phyloP scores from a whole-genome alignment of 2,797 vertebrate species.

The Aselliscus stoliczkanus region DNA sequence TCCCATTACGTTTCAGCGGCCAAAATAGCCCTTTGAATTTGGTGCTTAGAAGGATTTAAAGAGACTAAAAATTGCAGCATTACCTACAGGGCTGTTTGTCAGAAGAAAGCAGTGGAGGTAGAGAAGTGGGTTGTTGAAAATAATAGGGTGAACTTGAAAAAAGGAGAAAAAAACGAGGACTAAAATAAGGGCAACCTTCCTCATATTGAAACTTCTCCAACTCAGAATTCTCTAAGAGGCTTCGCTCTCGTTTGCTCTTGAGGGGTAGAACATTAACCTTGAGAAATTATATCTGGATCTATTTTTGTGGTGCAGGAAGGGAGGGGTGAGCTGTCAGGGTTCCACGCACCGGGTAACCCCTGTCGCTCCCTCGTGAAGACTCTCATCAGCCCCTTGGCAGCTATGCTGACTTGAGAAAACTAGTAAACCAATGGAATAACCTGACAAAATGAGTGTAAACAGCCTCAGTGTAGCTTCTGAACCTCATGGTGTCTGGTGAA shows the following conservation, averaged over 20 bases:
- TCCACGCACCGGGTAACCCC: neutral
- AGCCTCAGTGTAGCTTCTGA: neutral
- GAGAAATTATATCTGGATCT: neutral
- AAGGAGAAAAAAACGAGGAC: neutral
- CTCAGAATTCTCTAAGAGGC: neutral
- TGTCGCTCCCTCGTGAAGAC: neutral
- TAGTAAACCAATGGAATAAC: neutral
- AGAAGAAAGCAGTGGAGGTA: constrained; percentile 42
- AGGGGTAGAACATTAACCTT: neutral
- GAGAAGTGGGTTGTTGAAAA: constrained; percentile 65
- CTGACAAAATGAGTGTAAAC: too few relatives aligned
- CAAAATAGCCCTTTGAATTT: constrained; percentile 69
- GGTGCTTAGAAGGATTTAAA: constrained; percentile 65
- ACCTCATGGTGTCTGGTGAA: fast-evolving
- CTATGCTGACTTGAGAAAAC: neutral
- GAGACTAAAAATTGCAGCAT: constrained; percentile 70
- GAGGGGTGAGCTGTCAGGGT: too few relatives aligned
- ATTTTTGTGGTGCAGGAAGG: too few relatives aligned
- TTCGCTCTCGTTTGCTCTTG: neutral
- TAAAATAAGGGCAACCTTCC: constrained; percentile 7
- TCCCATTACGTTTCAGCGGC: constrained; percentile 30
- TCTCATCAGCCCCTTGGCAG: neutral
- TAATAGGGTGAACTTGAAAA: constrained; percentile 56
- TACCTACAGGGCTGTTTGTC: constrained; percentile 66
- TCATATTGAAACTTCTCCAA: neutral